These are phyloP conservation scores for Heliconius congener DNA, from an alignment of 1,140 invertebrate genomes.

Conservation along the genomic window DNA sequence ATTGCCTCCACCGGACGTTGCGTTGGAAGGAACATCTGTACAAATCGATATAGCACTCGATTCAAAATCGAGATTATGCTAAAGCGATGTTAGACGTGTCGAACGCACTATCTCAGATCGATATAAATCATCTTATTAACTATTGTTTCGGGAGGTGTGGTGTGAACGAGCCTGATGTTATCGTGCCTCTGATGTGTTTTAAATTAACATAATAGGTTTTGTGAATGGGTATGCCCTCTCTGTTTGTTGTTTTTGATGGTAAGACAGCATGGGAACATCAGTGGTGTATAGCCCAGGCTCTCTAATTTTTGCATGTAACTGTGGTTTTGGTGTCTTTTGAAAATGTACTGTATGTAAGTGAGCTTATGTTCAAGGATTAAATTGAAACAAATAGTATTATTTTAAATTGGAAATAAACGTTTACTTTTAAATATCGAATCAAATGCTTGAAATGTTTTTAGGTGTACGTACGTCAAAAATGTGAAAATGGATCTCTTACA, in stretches of 20 bases:
- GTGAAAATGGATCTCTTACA: no score
- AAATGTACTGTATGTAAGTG: not conserved
- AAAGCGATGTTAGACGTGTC: constrained; percentile 77
- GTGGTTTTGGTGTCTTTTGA: not conserved
- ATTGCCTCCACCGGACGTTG: constrained; percentile 28
- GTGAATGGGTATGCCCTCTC: constrained; percentile 76
- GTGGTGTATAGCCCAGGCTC: not conserved
- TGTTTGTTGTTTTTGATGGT: constrained; percentile 71
- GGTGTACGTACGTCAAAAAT: no score
- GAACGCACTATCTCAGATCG: constrained; percentile 69
- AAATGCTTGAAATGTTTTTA: no score
- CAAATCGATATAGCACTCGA: constrained; percentile 72
- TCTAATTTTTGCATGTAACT: not conserved
- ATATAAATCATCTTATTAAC: constrained; percentile 81
- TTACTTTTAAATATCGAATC: no score
- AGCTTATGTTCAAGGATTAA: not conserved
- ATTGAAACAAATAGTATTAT: not conserved
- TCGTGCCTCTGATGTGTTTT: constrained; percentile 76
- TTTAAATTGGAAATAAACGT: no score
- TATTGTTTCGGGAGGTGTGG: constrained; percentile 80
- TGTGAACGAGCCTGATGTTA: constrained; percentile 77
- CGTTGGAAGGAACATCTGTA: constrained; percentile 60
- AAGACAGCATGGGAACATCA: constrained; percentile 44
- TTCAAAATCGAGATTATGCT: constrained; percentile 75
- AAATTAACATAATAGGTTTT: constrained; percentile 82